Conservation (phyloP, 1,140 invertebrate genomes). For the Lasaia peninsularis region DNA sequence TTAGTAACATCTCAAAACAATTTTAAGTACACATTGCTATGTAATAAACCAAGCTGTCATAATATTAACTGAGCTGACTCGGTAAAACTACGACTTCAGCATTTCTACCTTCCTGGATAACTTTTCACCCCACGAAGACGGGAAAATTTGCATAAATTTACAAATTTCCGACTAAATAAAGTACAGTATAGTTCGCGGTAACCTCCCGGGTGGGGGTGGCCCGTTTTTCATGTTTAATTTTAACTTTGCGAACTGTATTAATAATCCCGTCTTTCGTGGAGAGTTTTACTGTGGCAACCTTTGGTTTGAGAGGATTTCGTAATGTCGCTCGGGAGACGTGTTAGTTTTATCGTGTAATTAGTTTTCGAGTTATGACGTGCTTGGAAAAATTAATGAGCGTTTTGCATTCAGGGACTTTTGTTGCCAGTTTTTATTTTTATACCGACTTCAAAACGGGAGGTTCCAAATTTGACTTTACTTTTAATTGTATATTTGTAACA, state of each 20-base stretch:
- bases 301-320: constrained; percentile 51
- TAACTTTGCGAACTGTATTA: constrained; percentile 72
- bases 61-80: constrained; percentile 11
- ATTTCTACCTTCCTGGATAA: constrained; percentile 43
- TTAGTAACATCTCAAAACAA: too few species aligned
- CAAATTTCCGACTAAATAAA: constrained; percentile 71
- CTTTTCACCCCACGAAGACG: constrained; percentile 60
- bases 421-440: too few species aligned
- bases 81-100: constrained; percentile 31
- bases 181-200: constrained; percentile 51
- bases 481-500: too few species aligned
- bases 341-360: constrained; percentile 67
- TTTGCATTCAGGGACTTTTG: constrained; percentile 11
- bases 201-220: constrained; percentile 25
- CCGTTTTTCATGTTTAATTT: constrained; percentile 77
- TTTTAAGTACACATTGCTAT: background rate
- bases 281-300: constrained; percentile 63
- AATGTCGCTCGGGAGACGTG: constrained; percentile 53
- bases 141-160: constrained; percentile 74
- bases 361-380: constrained; percentile 48
- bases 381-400: constrained; percentile 44
- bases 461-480: too few species aligned
- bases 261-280: constrained; percentile 68
- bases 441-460: too few species aligned
- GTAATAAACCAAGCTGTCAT: constrained; percentile 9